These are phyloP conservation scores for Eueremaeus valkanovi DNA, from an alignment of 2,888 invertebrate species.

Conservation along the genomic window DNA sequence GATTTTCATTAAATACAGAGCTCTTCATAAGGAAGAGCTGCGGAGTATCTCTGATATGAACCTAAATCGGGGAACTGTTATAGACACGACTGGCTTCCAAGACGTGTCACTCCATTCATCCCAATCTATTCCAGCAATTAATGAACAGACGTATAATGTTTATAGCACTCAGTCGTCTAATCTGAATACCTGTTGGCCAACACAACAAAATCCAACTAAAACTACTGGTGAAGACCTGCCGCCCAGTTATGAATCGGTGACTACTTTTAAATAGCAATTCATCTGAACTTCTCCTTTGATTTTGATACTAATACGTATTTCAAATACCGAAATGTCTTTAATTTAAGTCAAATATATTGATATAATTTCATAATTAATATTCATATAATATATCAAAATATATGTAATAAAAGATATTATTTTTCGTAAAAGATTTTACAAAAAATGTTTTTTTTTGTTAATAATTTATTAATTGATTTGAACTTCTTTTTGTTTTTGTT, in stretches of 20 bases:
- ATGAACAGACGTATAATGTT: not conserved
- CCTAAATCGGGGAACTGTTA: not conserved
- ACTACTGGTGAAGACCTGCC: not conserved
- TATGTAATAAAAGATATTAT: too few species aligned
- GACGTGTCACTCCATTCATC: constrained; percentile 10
- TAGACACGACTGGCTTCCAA: constrained; percentile 20
- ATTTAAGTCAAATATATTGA: too few species aligned
- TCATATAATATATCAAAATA: too few species aligned
- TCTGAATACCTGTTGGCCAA: not conserved
- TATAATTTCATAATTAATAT: too few species aligned
- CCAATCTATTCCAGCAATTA: not conserved
- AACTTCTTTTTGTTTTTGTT: too few species aligned
- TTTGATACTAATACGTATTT: not conserved
- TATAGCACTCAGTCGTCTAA: not conserved
- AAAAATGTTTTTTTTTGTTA: too few species aligned
- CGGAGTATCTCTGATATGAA: not conserved
- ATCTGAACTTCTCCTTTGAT: not conserved
- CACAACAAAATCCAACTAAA: not conserved
- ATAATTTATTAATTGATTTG: too few species aligned
- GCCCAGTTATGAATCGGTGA: constrained; percentile 19
- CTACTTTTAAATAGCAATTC: not conserved
- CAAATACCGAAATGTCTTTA: not conserved
- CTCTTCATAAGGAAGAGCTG: not conserved
- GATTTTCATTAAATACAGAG: not conserved
- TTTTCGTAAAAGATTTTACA: too few species aligned